phyloP scores from a whole-genome alignment of 1,140 invertebrate species.

The Listronotus bonariensis region DNA sequence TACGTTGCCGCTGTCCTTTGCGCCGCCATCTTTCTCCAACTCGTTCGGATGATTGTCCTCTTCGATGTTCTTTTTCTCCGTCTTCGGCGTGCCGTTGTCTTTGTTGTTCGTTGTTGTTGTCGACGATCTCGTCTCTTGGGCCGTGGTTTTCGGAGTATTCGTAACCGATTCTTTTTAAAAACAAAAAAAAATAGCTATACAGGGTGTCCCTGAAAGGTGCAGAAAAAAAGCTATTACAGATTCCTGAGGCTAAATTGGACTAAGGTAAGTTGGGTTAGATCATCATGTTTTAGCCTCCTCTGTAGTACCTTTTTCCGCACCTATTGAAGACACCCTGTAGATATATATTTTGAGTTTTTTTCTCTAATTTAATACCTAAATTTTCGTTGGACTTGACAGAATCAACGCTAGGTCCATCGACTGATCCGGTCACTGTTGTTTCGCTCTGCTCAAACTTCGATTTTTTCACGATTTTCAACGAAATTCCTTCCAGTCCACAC shows the following conservation, averaged over 20 bases:
- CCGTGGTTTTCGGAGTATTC: neutral
- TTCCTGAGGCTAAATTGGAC: no score
- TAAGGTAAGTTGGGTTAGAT: no score
- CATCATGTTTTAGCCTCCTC: no score
- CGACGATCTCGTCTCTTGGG: no score
- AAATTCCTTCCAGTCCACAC: conserved; percentile 89
- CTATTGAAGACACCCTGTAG: no score
- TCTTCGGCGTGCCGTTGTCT: conserved; percentile 35
- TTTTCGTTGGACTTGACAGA: conserved; percentile 47
- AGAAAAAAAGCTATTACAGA: no score
- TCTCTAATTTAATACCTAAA: conserved; percentile 24
- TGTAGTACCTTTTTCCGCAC: no score
- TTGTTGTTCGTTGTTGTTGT: conserved; percentile 18
- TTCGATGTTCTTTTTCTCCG: conserved; percentile 38
- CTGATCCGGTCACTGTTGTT: conserved; percentile 18
- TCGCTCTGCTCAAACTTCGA: conserved; percentile 77
- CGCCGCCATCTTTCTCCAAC: conserved; percentile 33
- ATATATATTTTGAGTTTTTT: no score
- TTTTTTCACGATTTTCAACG: conserved; percentile 71
- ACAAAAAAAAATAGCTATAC: neutral
- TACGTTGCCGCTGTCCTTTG: conserved; percentile 68
- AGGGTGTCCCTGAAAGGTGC: neutral
- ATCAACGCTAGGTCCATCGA: conserved; percentile 29
- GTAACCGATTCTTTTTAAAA: no score
- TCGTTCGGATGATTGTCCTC: conserved; percentile 20